Evolutionary conservation across 2,888 invertebrate species (phyloP), one percentile per base, ranked within the genome.

Genomic region (Brenthis daphne): DNA sequence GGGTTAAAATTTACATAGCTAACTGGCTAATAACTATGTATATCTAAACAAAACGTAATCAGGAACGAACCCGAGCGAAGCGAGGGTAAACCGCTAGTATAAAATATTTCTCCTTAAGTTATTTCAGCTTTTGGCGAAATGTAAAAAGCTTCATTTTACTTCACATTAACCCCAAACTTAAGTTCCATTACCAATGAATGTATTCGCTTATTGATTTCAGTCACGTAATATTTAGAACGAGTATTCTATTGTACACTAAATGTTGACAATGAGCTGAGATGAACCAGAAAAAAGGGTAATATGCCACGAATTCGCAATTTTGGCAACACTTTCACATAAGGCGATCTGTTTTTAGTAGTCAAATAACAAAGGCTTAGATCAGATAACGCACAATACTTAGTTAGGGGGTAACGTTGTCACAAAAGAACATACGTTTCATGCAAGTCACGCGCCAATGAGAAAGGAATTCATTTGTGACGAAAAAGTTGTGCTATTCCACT

Each of bases 381-480:
- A 70, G 60, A 71, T 66, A 63, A 48, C 55, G 73, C 67, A 74
- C 73, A 74, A 74, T 74, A 70, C 73, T 73, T 74, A 74, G 74
- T 74, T 74, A 74, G 69, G 72, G 60, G 71, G 69, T 70, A 71
- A 72, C 70, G 70, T 71, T 73, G 72, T 72, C 73, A 72, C 72
- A 74, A 73, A 70, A 51, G 68, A 71, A 56, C 57, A 67, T 57
- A 63, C 61, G 68, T 56, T 69, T 54, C 78, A 86, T 85, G 83
- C 85, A 73, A 77, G 80, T 80, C 83, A 83, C 83, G 85, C 77
- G 75, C 77, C 67, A 63, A 74, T 67, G 67, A 79, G 79, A 82
- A 85, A 85, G 75, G 83, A 83, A 85, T 84, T 84, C 85, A 85
- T 84, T 86, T 85, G 84, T 83, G 80, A 77, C 80, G 82, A 80